Evolutionary conservation across 2,113 vertebrate genomes (phyloP).

Genomic region (Scolopax mira): DNA sequence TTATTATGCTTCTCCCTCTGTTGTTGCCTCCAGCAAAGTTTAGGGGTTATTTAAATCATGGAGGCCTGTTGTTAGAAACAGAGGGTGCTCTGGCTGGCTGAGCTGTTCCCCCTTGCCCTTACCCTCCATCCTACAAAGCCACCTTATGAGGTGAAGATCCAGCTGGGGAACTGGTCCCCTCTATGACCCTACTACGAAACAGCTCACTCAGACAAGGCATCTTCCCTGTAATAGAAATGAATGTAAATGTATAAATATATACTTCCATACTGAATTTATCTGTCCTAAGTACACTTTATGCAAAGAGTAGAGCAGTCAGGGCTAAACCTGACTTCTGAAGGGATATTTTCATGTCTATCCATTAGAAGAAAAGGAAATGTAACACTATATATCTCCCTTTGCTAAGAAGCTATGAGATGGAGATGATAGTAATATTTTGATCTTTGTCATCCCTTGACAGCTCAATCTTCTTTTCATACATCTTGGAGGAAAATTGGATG

Average conservation of each 20-base stretch:
- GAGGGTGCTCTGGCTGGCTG: neutral
- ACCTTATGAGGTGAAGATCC: neutral
- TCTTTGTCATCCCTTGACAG: slow-evolving; percentile 1
- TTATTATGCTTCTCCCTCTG: neutral
- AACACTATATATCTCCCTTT: neutral
- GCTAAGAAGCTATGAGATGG: neutral
- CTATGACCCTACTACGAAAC: neutral
- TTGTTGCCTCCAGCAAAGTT: neutral
- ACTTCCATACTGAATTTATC: neutral
- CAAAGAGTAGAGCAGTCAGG: neutral
- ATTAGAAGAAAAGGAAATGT: neutral
- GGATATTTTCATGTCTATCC: neutral
- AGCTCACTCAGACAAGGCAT: neutral
- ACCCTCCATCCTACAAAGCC: neutral
- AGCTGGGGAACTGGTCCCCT: neutral
- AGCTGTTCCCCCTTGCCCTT: neutral
- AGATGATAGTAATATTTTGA: neutral
- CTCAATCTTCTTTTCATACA: neutral
- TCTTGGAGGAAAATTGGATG: neutral
- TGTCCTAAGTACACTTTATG: neutral
- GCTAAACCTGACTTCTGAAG: neutral
- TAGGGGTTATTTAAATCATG: neutral
- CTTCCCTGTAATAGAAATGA: neutral
- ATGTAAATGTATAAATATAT: neutral
- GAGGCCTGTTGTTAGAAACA: neutral